Evolutionary conservation across 2,888 invertebrate genomes (phyloP).

Genomic region (Cecidostiba fungosa): DNA sequence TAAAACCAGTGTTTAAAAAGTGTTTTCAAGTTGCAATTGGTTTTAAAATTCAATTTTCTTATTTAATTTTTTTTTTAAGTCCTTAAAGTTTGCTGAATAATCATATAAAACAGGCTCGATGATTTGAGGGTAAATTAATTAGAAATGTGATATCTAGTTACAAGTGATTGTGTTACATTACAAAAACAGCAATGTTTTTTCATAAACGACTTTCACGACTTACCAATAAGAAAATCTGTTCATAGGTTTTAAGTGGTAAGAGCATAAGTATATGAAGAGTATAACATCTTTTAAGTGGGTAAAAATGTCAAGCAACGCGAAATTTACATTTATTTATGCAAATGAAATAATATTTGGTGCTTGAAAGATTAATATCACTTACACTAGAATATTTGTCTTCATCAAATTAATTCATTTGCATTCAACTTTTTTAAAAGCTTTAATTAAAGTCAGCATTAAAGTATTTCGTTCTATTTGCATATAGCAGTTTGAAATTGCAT

Average conservation of each 20-base stretch:
- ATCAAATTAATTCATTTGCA: background rate
- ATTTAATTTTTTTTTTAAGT: slow-evolving; percentile 25
- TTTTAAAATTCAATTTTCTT: slow-evolving; percentile 16
- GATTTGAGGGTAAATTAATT: slow-evolving; percentile 59
- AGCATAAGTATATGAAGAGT: slow-evolving; percentile 52
- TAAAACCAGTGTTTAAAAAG: background rate
- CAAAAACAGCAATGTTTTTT: slow-evolving; percentile 47
- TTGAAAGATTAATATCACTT: slow-evolving; percentile 7
- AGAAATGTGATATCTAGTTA: slow-evolving; percentile 66
- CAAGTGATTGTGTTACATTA: slow-evolving; percentile 52
- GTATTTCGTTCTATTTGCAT: slow-evolving; percentile 43
- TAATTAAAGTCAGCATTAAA: background rate
- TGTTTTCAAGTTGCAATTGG: background rate
- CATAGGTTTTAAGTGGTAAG: slow-evolving; percentile 47
- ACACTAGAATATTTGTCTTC: background rate
- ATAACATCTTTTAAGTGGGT: slow-evolving; percentile 58
- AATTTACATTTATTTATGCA: slow-evolving; percentile 2
- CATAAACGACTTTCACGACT: slow-evolving; percentile 42
- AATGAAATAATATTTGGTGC: slow-evolving; percentile 14
- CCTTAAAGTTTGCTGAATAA: slow-evolving; percentile 10
- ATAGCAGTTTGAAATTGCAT: slow-evolving; percentile 33
- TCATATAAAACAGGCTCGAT: slow-evolving; percentile 66
- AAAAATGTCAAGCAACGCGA: background rate
- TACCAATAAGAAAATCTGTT: slow-evolving; percentile 39
- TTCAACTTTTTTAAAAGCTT: background rate